Conservation (phyloP, 1,140 invertebrate species). For the Drosophila bocki region DNA sequence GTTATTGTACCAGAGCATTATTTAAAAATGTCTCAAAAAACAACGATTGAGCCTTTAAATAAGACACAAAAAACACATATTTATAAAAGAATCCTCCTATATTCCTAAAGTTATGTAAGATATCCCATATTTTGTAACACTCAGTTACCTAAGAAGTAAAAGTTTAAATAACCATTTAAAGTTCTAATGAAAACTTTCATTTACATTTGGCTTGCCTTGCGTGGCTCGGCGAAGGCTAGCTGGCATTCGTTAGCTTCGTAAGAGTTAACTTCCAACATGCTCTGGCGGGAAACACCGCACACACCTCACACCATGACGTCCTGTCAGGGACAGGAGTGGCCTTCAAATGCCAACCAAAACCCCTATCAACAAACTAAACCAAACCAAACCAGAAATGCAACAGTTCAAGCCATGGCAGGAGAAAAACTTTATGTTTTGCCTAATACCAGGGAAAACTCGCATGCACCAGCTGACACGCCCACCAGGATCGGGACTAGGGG, state of each 20-base stretch:
- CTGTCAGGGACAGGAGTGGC: constrained; percentile 43
- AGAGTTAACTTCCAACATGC: constrained; percentile 33
- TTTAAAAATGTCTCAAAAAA: background rate
- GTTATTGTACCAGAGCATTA: background rate
- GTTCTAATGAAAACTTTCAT: constrained; percentile 15
- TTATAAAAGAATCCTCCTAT: background rate
- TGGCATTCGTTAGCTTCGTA: constrained; percentile 16
- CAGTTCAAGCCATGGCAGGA: constrained; percentile 37
- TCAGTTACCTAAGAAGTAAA: background rate
- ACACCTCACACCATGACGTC: constrained; percentile 13
- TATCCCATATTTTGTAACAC: background rate
- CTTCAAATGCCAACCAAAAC: constrained; percentile 44
- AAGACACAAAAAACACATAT: background rate
- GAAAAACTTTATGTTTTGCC: constrained; percentile 41
- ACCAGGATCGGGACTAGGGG: background rate
- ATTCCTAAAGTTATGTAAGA: background rate
- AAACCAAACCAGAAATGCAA: constrained; percentile 52
- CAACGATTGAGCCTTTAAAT: background rate
- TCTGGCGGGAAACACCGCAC: constrained; percentile 11
- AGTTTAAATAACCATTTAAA: constrained; percentile 5
- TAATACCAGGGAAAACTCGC: constrained; percentile 60
- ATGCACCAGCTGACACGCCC: constrained; percentile 38
- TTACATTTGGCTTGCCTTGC: constrained; percentile 25
- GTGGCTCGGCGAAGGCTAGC: constrained; percentile 24
- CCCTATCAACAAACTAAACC: constrained; percentile 40